Conservation (phyloP, 1,140 invertebrate genomes). For the Bicyclus anynana region DNA sequence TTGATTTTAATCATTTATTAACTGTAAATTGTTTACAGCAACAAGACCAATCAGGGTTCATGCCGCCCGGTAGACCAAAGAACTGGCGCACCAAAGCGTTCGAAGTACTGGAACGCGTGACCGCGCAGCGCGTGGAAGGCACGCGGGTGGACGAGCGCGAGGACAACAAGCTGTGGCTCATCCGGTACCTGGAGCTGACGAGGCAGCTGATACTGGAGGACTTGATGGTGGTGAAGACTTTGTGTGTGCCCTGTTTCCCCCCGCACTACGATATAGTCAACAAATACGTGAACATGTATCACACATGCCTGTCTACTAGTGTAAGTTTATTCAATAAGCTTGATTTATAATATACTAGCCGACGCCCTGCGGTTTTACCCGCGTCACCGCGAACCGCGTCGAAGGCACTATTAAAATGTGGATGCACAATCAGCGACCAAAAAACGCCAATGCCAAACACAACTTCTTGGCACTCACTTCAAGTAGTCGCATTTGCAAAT, state of each 20-base stretch:
- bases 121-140: constrained; percentile 89
- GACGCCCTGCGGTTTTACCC: no score
- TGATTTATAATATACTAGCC: constrained; percentile 4
- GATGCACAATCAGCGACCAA: no score
- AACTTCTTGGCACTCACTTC: no score
- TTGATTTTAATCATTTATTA: no score
- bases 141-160: constrained; percentile 95
- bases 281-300: constrained; percentile 96
- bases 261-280: constrained; percentile 96
- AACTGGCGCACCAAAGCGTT: constrained; percentile 93
- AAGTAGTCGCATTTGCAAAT: no score
- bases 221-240: constrained; percentile 92
- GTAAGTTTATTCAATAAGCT: constrained; percentile 79
- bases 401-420: no score
- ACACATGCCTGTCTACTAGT: constrained; percentile 90
- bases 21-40: no score
- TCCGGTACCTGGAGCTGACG: constrained; percentile 86
- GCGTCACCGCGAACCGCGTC: no score
- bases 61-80: constrained; percentile 96
- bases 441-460: no score
- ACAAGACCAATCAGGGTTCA: constrained; percentile 89
- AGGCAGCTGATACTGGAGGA: constrained; percentile 94
- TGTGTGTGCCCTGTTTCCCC: constrained; percentile 96
- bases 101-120: constrained; percentile 89
- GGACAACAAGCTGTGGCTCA: constrained; percentile 97